A percentile compares a stretch with the other conserved stretches of the same genome.
phyloP scores from a whole-genome alignment of 2,888 invertebrate genomes.

The Hemithea aestivaria region DNA sequence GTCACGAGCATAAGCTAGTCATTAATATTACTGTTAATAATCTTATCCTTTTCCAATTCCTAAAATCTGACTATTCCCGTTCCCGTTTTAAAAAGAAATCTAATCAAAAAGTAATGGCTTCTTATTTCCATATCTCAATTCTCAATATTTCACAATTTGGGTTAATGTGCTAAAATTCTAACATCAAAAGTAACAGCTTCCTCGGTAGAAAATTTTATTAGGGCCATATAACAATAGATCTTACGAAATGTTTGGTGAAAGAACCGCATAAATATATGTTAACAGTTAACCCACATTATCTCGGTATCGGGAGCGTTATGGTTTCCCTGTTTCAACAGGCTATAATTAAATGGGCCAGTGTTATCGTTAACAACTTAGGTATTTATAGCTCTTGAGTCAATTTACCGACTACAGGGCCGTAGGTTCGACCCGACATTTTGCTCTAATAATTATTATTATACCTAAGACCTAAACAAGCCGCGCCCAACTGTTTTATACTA shows the following conservation, averaged over 20 bases:
- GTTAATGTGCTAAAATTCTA: conserved; percentile 8
- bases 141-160: background rate
- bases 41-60: no score
- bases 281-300: conserved; percentile 29
- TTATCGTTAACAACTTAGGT: conserved; percentile 60
- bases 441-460: no score
- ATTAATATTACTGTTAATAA: no score
- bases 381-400: conserved; percentile 61
- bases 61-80: no score
- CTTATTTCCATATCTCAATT: no score
- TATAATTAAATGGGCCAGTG: conserved; percentile 57
- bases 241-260: conserved; percentile 23
- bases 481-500: no score
- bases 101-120: no score
- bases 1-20: no score
- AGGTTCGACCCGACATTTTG: conserved; percentile 53
- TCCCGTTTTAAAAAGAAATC: no score
- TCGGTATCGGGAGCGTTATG: conserved; percentile 22
- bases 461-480: no score
- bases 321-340: conserved; percentile 44
- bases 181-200: conserved; percentile 9
- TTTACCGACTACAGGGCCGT: conserved; percentile 60
- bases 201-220: conserved; percentile 15
- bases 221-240: conserved; percentile 18
- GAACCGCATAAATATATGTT: conserved; percentile 22